Evolutionary conservation across 2,797 vertebrate species (phyloP).

Genomic region (Mormyrops boulengeri): DNA sequence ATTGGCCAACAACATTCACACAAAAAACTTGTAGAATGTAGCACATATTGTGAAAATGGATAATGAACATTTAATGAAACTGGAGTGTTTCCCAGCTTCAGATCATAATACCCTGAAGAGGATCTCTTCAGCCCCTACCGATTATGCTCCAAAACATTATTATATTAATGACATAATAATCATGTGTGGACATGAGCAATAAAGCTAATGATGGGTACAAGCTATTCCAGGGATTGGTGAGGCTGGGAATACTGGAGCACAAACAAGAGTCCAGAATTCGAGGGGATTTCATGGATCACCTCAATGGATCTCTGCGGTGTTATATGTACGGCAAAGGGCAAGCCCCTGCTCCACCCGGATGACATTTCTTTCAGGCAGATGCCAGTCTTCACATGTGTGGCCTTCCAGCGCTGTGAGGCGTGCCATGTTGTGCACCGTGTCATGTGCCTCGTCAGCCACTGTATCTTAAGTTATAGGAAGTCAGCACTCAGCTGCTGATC

Average conservation of each 20-base stretch:
- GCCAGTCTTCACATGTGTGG: neutral
- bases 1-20: neutral
- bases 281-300: neutral
- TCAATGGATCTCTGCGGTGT: neutral
- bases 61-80: neutral
- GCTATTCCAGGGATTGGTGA: neutral
- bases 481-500: neutral
- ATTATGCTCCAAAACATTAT: neutral
- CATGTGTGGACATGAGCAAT: neutral
- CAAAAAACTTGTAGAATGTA: neutral
- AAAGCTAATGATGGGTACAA: neutral
- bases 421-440: neutral
- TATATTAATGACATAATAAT: slow-evolving; percentile 4
- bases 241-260: neutral
- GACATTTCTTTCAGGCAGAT: neutral
- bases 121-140: neutral
- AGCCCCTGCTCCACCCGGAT: neutral
- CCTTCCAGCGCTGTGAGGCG: neutral
- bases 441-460: neutral
- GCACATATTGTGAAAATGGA: neutral
- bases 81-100: neutral
- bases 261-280: neutral
- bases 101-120: neutral
- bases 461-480: neutral
- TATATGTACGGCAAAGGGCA: neutral